Percentiles rank a stretch among this genome's conserved stretches.
These are phyloP conservation scores for Thunnus thynnus DNA, from an alignment of 2,113 vertebrate species.

Conservation along the genomic window DNA sequence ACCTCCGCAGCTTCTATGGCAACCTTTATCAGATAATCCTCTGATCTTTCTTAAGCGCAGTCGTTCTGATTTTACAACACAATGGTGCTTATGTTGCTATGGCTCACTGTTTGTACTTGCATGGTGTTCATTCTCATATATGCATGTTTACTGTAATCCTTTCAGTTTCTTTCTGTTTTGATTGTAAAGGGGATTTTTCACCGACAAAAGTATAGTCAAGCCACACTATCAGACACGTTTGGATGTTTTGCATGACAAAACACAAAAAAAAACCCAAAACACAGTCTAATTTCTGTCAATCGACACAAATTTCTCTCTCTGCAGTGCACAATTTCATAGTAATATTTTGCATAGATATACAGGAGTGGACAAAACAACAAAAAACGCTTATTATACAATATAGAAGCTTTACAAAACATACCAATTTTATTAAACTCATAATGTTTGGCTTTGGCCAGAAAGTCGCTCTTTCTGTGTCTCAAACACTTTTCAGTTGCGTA, in stretches of 20 bases:
- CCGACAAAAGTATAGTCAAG: neutral
- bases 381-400: neutral
- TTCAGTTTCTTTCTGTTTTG: conserved; percentile 10
- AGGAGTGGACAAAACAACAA: conserved; percentile 4
- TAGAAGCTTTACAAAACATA: neutral
- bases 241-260: conserved; percentile 46
- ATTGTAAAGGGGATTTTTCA: neutral
- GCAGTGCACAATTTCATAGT: neutral
- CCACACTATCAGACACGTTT: neutral
- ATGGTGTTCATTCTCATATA: conserved; percentile 30
- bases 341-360: neutral
- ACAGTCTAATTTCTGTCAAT: conserved; percentile 17
- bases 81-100: conserved; percentile 39
- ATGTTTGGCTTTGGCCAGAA: neutral
- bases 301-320: conserved; percentile 16
- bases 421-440: neutral
- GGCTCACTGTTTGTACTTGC: conserved; percentile 49
- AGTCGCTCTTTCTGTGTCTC: neutral
- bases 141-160: conserved; percentile 34
- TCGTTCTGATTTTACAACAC: conserved; percentile 38
- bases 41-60: conserved; percentile 49
- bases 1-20: conserved; percentile 59
- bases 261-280: neutral
- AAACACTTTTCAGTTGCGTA: neutral
- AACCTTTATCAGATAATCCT: conserved; percentile 70